Conservation (phyloP, 2,113 vertebrate species). For the Onychostoma macrolepis region DNA sequence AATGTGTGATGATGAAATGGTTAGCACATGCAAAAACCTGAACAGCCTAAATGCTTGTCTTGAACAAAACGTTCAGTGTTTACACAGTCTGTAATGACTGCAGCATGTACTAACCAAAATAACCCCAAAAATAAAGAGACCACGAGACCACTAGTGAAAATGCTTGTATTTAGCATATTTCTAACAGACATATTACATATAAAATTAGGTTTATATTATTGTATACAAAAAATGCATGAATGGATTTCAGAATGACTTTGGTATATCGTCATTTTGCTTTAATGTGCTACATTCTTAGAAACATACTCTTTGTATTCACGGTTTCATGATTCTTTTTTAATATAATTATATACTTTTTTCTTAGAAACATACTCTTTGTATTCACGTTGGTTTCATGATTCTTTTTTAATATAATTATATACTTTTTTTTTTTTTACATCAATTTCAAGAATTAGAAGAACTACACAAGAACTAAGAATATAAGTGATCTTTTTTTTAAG, state of each 20-base stretch:
- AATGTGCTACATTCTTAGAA: too few species aligned
- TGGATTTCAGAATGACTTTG: background rate
- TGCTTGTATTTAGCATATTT: background rate
- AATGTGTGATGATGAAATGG: slow-evolving; percentile 35
- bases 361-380: too few species aligned
- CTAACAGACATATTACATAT: background rate
- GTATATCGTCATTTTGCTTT: background rate
- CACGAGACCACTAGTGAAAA: background rate
- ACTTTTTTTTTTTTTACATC: too few species aligned
- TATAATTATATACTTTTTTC: too few species aligned
- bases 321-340: too few species aligned
- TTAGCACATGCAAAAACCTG: slow-evolving; percentile 35
- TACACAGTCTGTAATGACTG: background rate
- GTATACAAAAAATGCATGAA: background rate
- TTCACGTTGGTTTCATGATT: too few species aligned
- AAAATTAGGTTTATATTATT: background rate
- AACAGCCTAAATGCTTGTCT: slow-evolving; percentile 4
- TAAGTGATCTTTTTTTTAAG: background rate
- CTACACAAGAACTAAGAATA: background rate
- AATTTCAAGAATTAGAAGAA: background rate
- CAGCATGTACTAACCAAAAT: background rate
- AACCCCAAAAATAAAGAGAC: background rate
- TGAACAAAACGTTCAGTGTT: background rate
- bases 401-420: too few species aligned
- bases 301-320: too few species aligned